These are phyloP conservation scores for Cataglyphis livida DNA, from an alignment of 2,888 invertebrate genomes.

Conservation along the genomic window DNA sequence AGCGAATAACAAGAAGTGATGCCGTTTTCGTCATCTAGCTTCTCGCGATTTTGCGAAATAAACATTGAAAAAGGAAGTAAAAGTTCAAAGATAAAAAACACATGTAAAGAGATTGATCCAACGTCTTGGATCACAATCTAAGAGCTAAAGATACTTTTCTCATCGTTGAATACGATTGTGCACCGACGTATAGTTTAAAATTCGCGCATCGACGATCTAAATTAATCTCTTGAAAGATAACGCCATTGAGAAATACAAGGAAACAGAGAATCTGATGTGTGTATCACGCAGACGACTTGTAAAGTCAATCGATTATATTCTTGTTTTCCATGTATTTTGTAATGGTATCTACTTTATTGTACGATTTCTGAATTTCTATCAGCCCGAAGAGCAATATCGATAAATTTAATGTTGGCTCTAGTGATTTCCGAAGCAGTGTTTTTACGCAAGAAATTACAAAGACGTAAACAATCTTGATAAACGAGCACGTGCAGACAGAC, in stretches of 20 bases:
- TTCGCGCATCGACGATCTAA: conserved; percentile 16
- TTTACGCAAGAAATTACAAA: conserved; percentile 14
- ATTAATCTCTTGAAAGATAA: neutral
- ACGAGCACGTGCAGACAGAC: neutral
- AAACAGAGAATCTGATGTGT: neutral
- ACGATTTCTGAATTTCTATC: conserved; percentile 12
- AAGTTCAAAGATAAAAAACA: conserved; percentile 10
- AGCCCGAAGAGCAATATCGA: neutral
- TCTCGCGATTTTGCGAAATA: conserved; percentile 15
- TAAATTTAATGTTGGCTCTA: conserved; percentile 7
- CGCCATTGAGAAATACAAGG: neutral
- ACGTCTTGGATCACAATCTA: neutral
- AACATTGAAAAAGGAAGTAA: conserved; percentile 29
- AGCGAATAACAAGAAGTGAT: conserved; percentile 8
- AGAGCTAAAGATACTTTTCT: neutral
- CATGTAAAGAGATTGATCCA: neutral
- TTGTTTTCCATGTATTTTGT: neutral
- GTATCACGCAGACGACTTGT: neutral
- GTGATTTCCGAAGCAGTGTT: conserved; percentile 14
- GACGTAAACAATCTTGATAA: conserved; percentile 39
- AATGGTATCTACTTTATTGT: conserved; percentile 3
- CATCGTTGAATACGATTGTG: neutral
- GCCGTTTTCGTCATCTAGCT: conserved; percentile 24
- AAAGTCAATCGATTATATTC: conserved; percentile 8
- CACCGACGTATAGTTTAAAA: conserved; percentile 11